These are phyloP conservation scores for Limanda limanda DNA, from an alignment of 2,113 vertebrate species.

Conservation along the genomic window DNA sequence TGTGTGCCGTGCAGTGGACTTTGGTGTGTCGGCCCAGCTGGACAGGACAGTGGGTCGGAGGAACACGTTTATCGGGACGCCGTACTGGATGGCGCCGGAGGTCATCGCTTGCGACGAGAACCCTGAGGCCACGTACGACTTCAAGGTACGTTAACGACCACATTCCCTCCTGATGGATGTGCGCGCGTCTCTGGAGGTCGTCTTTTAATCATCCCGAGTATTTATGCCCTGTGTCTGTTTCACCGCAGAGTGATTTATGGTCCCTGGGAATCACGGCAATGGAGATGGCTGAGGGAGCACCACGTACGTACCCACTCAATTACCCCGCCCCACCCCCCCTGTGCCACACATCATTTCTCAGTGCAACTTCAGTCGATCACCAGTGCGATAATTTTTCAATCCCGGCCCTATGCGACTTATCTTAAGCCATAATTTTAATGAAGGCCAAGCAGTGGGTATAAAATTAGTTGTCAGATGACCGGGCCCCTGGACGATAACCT, in stretches of 20 bases:
- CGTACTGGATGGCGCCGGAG: constrained; percentile 95
- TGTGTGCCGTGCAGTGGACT: constrained; percentile 84
- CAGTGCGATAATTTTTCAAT: constrained; percentile 33
- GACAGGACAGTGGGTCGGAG: constrained; percentile 88
- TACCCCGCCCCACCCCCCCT: background rate
- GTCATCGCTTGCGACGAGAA: constrained; percentile 93
- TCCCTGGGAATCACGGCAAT: constrained; percentile 83
- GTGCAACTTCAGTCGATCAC: constrained; percentile 1
- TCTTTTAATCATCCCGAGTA: background rate
- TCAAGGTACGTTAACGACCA: constrained; percentile 80
- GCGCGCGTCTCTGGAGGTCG: background rate
- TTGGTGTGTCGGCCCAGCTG: constrained; percentile 92
- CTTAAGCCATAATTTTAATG: constrained; percentile 33
- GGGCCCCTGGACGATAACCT: constrained; percentile 11
- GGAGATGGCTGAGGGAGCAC: constrained; percentile 84
- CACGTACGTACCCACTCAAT: constrained; percentile 73
- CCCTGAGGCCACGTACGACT: constrained; percentile 89
- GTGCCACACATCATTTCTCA: constrained; percentile 24
- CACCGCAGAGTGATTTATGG: constrained; percentile 83
- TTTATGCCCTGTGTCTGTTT: constrained; percentile 31
- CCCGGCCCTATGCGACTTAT: background rate
- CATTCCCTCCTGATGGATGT: background rate
- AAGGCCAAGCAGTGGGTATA: constrained; percentile 8
- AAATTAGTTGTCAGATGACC: constrained; percentile 29
- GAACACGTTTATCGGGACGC: constrained; percentile 94